Percentiles rank a stretch among this genome's conserved stretches.
Evolutionary conservation across 2,888 invertebrate genomes (phyloP).

Genomic region (Philereme vetulata): DNA sequence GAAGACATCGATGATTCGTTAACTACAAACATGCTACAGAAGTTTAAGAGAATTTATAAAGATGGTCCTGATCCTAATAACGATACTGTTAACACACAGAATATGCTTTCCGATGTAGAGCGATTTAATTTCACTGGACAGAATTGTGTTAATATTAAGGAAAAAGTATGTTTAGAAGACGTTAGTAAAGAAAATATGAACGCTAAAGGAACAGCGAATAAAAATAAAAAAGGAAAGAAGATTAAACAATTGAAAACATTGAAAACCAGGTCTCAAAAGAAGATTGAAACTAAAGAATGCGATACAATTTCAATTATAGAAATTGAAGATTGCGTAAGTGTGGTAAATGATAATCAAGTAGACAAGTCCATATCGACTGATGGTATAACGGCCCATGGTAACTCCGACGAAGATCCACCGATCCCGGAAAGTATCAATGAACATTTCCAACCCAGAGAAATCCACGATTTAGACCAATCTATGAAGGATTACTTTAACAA

Average conservation of each 20-base stretch:
- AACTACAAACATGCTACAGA: conserved; percentile 51
- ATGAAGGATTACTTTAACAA: conserved; percentile 54
- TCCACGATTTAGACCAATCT: conserved; percentile 50
- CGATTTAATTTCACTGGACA: conserved; percentile 43
- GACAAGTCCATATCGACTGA: conserved; percentile 57
- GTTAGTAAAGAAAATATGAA: conserved; percentile 21
- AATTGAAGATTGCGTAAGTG: conserved; percentile 10
- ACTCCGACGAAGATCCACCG: conserved; percentile 60
- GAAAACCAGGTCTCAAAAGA: background rate
- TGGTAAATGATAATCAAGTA: conserved; percentile 35
- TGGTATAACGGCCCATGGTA: conserved; percentile 67
- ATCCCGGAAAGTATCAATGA: conserved; percentile 44
- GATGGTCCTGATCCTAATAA: conserved; percentile 45
- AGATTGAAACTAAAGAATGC: background rate
- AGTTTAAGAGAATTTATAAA: conserved; percentile 54
- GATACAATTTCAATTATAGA: conserved; percentile 9
- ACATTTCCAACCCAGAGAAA: conserved; percentile 51
- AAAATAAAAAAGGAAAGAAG: conserved; percentile 15
- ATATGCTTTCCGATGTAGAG: conserved; percentile 55
- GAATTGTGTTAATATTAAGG: conserved; percentile 37
- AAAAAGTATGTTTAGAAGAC: conserved; percentile 39
- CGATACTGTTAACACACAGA: conserved; percentile 58
- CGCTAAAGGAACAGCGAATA: background rate
- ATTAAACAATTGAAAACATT: conserved; percentile 17
- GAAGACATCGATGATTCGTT: conserved; percentile 51